phyloP scores from a whole-genome alignment of 2,113 vertebrate genomes.

The Crotalus helleri region DNA sequence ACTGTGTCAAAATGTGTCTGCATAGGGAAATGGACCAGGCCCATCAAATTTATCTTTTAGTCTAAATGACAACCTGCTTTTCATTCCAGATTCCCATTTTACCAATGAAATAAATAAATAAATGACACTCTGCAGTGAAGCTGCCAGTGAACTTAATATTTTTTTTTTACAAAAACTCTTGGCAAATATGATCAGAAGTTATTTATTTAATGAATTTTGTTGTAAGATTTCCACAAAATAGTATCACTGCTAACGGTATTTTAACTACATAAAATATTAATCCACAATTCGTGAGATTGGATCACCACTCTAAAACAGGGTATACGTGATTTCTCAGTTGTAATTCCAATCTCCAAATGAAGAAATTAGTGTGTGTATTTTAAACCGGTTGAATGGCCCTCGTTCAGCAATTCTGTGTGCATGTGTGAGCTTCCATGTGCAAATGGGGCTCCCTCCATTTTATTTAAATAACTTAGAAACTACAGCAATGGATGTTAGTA shows the following conservation, averaged over 20 bases:
- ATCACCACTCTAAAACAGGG: not conserved
- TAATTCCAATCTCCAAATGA: not conserved
- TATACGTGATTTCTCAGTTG: not conserved
- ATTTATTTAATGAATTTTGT: not conserved
- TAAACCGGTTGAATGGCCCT: not conserved
- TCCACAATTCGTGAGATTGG: not conserved
- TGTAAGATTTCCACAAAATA: constrained; percentile 15
- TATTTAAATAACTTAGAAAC: not conserved
- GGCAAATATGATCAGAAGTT: not conserved
- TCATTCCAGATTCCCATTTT: constrained; percentile 50
- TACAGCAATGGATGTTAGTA: not conserved
- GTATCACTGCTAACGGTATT: constrained; percentile 7
- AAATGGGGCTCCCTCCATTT: not conserved
- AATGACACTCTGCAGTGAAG: not conserved
- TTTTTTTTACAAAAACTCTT: constrained; percentile 21
- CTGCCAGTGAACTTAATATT: constrained; percentile 15
- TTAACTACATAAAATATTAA: not conserved
- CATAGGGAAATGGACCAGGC: constrained; percentile 66
- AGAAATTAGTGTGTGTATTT: not conserved
- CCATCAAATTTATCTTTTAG: constrained; percentile 65
- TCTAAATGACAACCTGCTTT: constrained; percentile 69
- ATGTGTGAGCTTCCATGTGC: not conserved
- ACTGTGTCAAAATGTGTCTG: constrained; percentile 76
- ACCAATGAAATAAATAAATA: not conserved
- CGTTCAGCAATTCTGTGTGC: not conserved